Evolutionary conservation across 2,888 invertebrate species (phyloP), one percentile per base, ranked within the genome.

Genomic region (Chrysolina haemoptera): DNA sequence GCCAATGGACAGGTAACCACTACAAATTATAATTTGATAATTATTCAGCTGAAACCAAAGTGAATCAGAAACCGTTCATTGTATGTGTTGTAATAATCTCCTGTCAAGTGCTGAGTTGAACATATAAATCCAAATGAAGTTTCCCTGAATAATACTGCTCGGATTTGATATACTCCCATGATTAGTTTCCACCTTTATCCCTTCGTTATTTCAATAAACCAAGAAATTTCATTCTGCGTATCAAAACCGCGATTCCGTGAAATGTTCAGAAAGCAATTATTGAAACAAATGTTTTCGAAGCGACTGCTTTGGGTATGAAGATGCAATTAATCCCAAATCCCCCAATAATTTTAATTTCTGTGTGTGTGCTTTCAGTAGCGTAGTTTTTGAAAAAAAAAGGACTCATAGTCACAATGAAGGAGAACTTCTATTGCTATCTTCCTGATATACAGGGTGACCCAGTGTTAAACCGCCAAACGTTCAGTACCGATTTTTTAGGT

Each of bases 251-350:
- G 72, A 69, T 73, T 74, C 53, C 70, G 74, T 67, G 70, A 70
- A 74, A 67, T 74, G 74, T 70, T 74, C 62, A 62, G 69, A 73
- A 73, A 73, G 55, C 73, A 73, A 73, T 73, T 73, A 73, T 70
- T 70, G 70, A 70, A 74, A 70, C 70, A 53, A 74, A 70, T 70
- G 70, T 70, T 70, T 67, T 67, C 70, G 67, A 70, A 74, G 70
- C 70, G 74, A 70, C 55, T 64, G 70, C 62, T 65, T 66, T 55
- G 62, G 63, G 62, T 43, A 50, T 16, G 18, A 35, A 68, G 62
- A 48, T 62, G 48, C 67, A 43, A 63, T 68, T 72, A 68, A 68
- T 62, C 63, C 63, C 35, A 43, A 68, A 67, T 62, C 68, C 67
- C 72, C 16, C 59, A 59, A 22, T 62, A 62, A 46, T 68, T 71